These are phyloP conservation scores for Heliocidaris erythrogramma DNA, from an alignment of 35 echinoderm and acorn worm species.

Conservation along the genomic window DNA sequence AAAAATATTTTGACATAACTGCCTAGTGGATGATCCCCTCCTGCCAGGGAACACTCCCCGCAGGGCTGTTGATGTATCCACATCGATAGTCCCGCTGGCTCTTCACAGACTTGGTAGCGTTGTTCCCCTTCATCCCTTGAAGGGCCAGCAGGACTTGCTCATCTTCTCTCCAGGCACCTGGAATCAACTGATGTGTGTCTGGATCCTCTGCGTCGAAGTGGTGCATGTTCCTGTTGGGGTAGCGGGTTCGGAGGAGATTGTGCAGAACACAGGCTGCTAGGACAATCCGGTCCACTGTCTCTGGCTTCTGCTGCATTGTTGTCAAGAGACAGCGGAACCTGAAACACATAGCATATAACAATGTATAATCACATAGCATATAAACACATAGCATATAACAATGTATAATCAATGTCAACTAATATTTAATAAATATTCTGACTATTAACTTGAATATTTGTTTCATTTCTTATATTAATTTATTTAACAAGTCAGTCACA, in stretches of 20 bases:
- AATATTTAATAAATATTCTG: too few relatives aligned
- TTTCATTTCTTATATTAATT: too few relatives aligned
- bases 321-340: constrained; percentile 31
- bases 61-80: neutral
- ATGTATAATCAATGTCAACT: too few relatives aligned
- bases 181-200: neutral
- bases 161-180: neutral
- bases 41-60: neutral
- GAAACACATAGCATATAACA: too few relatives aligned
- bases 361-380: too few relatives aligned
- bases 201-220: constrained; percentile 31
- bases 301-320: constrained; percentile 49
- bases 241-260: constrained; percentile 42
- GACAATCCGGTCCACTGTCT: constrained; percentile 45
- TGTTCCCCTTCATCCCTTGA: neutral
- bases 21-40: neutral
- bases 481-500: too few relatives aligned
- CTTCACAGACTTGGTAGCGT: neutral
- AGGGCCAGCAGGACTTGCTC: neutral
- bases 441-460: too few relatives aligned
- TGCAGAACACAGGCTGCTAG: constrained; percentile 30
- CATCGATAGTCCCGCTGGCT: neutral
- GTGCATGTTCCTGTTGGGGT: neutral
- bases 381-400: too few relatives aligned
- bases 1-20: too few relatives aligned